A percentile compares a stretch with the other conserved stretches of the same genome.
Conservation (phyloP, 2,888 invertebrate species). For the Syritta pipiens region DNA sequence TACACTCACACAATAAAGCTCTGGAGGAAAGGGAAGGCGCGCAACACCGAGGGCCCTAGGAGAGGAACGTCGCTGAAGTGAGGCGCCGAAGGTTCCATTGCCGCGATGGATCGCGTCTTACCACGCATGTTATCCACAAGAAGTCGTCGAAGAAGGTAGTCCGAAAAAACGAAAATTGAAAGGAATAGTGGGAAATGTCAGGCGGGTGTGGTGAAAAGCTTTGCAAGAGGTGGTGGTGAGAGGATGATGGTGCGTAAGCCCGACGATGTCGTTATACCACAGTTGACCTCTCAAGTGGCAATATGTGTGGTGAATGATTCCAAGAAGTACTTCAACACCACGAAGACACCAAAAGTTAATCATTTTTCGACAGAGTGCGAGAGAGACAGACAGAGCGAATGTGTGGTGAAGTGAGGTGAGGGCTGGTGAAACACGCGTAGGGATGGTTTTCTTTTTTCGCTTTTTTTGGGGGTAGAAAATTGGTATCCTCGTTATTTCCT, state of each 20-base stretch:
- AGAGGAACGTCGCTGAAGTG: conserved; percentile 1
- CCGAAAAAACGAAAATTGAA: background rate
- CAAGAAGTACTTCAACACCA: conserved; percentile 41
- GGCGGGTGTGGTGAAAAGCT: background rate
- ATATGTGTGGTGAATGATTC: conserved; percentile 23
- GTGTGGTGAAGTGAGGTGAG: background rate
- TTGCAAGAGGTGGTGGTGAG: background rate
- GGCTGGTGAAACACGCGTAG: background rate
- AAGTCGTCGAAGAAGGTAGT: conserved; percentile 23
- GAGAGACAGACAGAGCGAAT: background rate
- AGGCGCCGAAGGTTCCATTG: conserved; percentile 39
- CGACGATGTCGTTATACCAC: background rate
- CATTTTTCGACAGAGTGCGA: background rate
- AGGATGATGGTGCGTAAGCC: conserved; percentile 6
- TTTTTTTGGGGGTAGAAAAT: conserved; percentile 2
- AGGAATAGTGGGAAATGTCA: conserved; percentile 16
- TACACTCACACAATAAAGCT: background rate
- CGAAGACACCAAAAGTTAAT: conserved; percentile 30
- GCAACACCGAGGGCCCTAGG: conserved; percentile 11
- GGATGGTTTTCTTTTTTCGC: background rate
- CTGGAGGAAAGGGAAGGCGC: conserved; percentile 16
- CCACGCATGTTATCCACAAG: conserved; percentile 51
- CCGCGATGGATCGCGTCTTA: conserved; percentile 24
- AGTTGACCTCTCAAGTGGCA: conserved; percentile 19
- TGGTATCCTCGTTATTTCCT: conserved; percentile 39